Evolutionary conservation across 35 echinoderm and acorn worm species (phyloP).

Genomic region (Chiridota heheva): DNA sequence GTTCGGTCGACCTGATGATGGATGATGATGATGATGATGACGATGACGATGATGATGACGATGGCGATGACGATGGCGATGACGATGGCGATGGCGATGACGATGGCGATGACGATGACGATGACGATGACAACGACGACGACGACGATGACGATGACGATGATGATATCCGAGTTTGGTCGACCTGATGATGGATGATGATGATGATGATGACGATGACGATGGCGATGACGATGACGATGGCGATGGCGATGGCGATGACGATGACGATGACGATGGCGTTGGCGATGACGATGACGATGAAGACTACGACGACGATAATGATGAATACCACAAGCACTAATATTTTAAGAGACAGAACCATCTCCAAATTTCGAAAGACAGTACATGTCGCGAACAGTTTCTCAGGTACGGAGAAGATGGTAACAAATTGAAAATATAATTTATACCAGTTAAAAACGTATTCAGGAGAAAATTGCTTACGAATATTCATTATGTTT

Average conservation of each 20-base stretch:
- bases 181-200: no score
- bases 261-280: conserved; percentile 1
- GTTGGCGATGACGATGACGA: conserved; percentile 12
- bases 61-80: background rate
- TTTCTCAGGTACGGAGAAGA: background rate
- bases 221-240: background rate
- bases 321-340: background rate
- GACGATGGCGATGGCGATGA: background rate
- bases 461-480: conserved; percentile 26
- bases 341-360: background rate
- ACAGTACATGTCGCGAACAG: background rate
- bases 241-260: conserved; percentile 14
- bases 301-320: background rate
- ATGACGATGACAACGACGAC: background rate
- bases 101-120: background rate
- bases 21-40: background rate
- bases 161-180: background rate
- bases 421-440: conserved; percentile 27
- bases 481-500: background rate
- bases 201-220: background rate
- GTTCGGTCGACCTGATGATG: no score
- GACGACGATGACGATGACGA: background rate
- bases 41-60: background rate
- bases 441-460: conserved; percentile 30
- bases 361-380: background rate